Percentiles rank a stretch among this genome's conserved stretches.
Conservation (phyloP, 2,888 invertebrate species). For the Belgica antarctica region DNA sequence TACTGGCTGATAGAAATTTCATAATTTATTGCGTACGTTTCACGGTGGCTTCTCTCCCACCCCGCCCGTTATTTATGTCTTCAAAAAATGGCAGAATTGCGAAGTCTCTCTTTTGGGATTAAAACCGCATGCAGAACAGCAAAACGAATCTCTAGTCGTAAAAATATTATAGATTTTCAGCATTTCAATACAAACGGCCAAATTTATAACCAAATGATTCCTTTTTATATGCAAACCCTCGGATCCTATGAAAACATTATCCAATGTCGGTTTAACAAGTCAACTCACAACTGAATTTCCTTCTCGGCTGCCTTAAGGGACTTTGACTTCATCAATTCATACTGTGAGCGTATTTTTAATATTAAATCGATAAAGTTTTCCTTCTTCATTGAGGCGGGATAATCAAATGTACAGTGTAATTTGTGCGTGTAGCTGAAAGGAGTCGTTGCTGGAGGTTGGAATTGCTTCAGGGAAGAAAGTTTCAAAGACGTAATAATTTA, state of each 20-base stretch:
- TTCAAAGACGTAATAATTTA: too few relatives aligned
- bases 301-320: not conserved
- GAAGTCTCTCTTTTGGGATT: not conserved
- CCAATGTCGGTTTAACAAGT: not conserved
- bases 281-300: not conserved
- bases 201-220: not conserved
- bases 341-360: not conserved
- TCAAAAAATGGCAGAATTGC: not conserved
- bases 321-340: not conserved
- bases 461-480: too few relatives aligned
- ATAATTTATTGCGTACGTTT: slow-evolving; percentile 11
- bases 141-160: not conserved
- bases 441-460: not conserved
- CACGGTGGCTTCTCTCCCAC: not conserved
- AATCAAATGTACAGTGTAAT: not conserved
- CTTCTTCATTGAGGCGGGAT: not conserved
- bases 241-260: not conserved
- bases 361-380: slow-evolving; percentile 15
- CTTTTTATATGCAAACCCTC: not conserved
- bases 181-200: not conserved
- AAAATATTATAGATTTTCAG: slow-evolving; percentile 10
- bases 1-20: not conserved
- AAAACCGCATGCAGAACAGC: not conserved
- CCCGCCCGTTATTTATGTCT: not conserved
- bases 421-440: not conserved